Percentiles rank a stretch among this genome's conserved stretches.
Conservation (phyloP, 2,888 invertebrate genomes). For the Phaonia tiefii region DNA sequence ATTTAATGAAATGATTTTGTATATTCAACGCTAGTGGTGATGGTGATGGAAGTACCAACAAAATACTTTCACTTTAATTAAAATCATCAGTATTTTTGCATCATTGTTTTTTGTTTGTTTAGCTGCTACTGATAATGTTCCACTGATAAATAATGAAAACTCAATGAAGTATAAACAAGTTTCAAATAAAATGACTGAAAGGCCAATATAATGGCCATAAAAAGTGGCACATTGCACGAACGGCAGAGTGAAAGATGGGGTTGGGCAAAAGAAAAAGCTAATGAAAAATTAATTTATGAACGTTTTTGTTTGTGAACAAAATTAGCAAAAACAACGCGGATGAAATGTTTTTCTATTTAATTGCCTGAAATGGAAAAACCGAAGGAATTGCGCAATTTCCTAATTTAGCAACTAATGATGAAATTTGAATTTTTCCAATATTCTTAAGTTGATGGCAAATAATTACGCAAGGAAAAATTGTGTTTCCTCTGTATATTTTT, state of each 20-base stretch:
- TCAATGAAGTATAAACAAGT: constrained; percentile 20
- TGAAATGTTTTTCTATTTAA: constrained; percentile 35
- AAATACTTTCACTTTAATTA: constrained; percentile 33
- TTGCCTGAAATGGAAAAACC: constrained; percentile 36
- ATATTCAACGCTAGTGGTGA: constrained; percentile 29
- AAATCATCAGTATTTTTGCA: constrained; percentile 23
- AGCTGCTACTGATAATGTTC: not conserved
- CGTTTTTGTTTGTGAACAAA: not conserved
- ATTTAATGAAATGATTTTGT: constrained; percentile 63
- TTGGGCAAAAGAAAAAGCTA: too few species aligned
- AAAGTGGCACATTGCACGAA: constrained; percentile 19
- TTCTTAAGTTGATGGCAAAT: constrained; percentile 21
- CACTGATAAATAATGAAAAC: constrained; percentile 35
- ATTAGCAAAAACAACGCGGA: constrained; percentile 3
- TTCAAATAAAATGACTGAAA: not conserved
- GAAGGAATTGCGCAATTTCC: too few species aligned
- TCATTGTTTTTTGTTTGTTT: not conserved
- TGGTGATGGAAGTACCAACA: not conserved
- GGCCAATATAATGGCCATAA: not conserved
- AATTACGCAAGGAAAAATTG: not conserved
- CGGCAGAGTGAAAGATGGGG: too few species aligned
- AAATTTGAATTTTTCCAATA: constrained; percentile 11
- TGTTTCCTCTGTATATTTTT: too few species aligned
- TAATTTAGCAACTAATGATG: not conserved
- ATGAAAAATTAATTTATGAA: constrained; percentile 36